phyloP scores from a whole-genome alignment of 2,888 invertebrate species.

The Druceiella hillmani region DNA sequence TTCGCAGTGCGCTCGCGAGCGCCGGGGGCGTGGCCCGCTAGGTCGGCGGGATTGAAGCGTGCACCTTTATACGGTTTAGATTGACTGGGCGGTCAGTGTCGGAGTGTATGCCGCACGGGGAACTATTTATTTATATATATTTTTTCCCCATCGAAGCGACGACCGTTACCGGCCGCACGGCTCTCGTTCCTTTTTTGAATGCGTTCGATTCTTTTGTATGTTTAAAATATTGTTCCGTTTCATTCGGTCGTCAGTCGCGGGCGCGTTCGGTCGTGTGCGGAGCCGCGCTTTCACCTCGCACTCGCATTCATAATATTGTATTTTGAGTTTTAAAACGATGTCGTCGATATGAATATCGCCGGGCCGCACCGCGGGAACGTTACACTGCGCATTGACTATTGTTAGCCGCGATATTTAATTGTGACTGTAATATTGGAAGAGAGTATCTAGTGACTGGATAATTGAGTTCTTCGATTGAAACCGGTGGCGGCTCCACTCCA shows the following conservation, averaged over 20 bases:
- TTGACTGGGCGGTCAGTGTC: conserved; percentile 44
- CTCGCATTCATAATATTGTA: neutral
- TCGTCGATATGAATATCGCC: conserved; percentile 13
- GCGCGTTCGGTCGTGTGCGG: conserved; percentile 29
- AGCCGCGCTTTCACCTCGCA: too few species aligned
- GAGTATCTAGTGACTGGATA: neutral
- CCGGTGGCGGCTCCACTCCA: too few species aligned
- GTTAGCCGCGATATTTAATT: neutral
- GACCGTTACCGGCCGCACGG: too few species aligned
- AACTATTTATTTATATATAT: too few species aligned
- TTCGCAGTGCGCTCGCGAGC: conserved; percentile 7
- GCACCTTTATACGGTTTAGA: conserved; percentile 48
- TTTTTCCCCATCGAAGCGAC: too few species aligned
- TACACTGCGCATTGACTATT: neutral
- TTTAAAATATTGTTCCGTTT: conserved; percentile 34
- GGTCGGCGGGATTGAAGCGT: conserved; percentile 73
- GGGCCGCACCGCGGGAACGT: conserved; percentile 18
- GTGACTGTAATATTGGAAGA: neutral
- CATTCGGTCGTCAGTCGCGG: conserved; percentile 45
- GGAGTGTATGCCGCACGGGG: too few species aligned
- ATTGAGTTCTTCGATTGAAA: too few species aligned
- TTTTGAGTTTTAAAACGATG: conserved; percentile 7
- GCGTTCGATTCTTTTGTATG: conserved; percentile 47
- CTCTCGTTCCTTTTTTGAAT: too few species aligned
- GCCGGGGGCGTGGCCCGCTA: conserved; percentile 47